Percentiles rank a stretch among this genome's conserved stretches.
These are phyloP conservation scores for Scelioninae gen. 2 DNA, from an alignment of 2,888 invertebrate species.

Conservation along the genomic window DNA sequence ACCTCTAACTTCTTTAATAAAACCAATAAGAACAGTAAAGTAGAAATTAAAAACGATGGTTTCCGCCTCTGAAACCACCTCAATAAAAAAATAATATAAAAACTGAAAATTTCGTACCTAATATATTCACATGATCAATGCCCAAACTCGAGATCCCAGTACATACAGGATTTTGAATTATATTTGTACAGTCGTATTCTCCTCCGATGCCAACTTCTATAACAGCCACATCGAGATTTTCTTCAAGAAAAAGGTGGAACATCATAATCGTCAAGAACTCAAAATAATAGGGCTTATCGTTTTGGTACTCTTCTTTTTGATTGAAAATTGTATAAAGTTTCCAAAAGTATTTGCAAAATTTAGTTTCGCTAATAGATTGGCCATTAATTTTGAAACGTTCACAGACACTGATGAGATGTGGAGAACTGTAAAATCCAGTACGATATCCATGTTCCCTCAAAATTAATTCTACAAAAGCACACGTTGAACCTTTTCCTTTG, in stretches of 20 bases:
- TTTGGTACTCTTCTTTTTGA: conserved; percentile 78
- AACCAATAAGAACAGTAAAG: no score
- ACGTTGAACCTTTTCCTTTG: conserved; percentile 98
- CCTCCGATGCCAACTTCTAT: conserved; percentile 99
- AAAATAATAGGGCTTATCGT: conserved; percentile 93
- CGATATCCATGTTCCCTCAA: conserved; percentile 87
- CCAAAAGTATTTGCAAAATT: conserved; percentile 90
- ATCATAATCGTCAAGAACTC: conserved; percentile 95
- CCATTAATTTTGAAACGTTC: conserved; percentile 95
- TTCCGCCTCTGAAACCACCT: no score
- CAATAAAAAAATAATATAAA: no score
- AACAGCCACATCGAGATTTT: conserved; percentile 93
- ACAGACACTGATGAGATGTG: conserved; percentile 93
- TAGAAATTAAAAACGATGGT: no score
- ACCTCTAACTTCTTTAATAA: no score
- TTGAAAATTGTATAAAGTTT: conserved; percentile 82
- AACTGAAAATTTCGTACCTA: conserved; percentile 32
- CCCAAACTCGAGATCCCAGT: conserved; percentile 95
- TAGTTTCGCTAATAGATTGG: conserved; percentile 81
- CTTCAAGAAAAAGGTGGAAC: conserved; percentile 89
- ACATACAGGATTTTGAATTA: conserved; percentile 88
- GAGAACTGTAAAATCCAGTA: conserved; percentile 97
- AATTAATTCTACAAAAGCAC: conserved; percentile 93
- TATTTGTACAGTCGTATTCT: conserved; percentile 94
- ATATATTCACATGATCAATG: conserved; percentile 88